Evolutionary conservation across 2,888 invertebrate species (phyloP).

Genomic region (Latrodectus hesperus): DNA sequence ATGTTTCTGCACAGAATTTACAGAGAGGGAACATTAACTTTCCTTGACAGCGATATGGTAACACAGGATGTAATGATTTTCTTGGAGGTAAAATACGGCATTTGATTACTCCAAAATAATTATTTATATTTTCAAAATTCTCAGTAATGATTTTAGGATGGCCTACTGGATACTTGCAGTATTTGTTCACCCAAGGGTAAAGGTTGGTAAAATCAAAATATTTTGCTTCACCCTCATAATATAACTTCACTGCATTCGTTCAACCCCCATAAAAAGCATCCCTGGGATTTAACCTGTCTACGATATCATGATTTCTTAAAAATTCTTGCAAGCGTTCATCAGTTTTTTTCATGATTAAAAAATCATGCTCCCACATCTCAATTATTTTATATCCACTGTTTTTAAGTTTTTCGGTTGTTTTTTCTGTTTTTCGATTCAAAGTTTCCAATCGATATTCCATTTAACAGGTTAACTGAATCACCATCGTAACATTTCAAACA

Average conservation of each 20-base stretch:
- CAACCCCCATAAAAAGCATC: constrained; percentile 16
- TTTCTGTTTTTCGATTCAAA: not conserved
- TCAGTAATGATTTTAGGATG: constrained; percentile 14
- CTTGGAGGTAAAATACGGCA: not conserved
- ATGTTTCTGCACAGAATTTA: not conserved
- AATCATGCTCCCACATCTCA: constrained; percentile 20
- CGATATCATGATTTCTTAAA: not conserved
- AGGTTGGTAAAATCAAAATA: not conserved
- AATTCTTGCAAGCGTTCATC: not conserved
- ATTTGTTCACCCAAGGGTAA: constrained; percentile 5
- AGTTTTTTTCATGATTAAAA: not conserved
- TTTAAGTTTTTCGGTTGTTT: not conserved
- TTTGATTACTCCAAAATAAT: constrained; percentile 7
- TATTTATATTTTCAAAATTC: not conserved
- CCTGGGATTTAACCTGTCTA: not conserved
- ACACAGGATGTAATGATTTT: not conserved
- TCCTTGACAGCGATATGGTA: not conserved
- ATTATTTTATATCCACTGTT: not conserved
- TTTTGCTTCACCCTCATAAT: not conserved
- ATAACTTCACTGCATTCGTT: constrained; percentile 1
- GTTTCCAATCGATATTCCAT: not conserved
- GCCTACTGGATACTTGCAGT: constrained; percentile 15
- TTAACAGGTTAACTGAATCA: not conserved
- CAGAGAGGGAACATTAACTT: constrained; percentile 9
- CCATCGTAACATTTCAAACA: not conserved